phyloP scores from a whole-genome alignment of 1,140 invertebrate genomes.

The Calephelis virginiensis region DNA sequence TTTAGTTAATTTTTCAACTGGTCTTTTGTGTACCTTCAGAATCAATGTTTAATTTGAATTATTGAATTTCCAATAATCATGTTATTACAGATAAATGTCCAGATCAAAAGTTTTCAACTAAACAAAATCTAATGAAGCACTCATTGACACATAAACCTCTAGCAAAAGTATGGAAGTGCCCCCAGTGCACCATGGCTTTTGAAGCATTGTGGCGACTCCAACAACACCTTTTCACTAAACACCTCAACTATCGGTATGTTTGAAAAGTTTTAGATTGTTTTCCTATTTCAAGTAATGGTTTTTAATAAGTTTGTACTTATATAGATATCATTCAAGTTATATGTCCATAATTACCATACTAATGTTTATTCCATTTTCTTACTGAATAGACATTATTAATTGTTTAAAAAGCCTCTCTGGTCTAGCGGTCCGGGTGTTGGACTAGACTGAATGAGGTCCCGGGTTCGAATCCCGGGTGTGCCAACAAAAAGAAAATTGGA shows the following conservation, averaged over 20 bases:
- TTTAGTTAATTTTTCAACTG: too few relatives aligned
- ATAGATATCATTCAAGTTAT: too few relatives aligned
- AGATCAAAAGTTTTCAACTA: constrained; percentile 59
- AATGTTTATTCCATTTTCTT: too few relatives aligned
- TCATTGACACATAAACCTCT: constrained; percentile 59
- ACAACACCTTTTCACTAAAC: constrained; percentile 65
- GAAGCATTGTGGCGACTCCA: constrained; percentile 63
- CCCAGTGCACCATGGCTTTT: constrained; percentile 61
- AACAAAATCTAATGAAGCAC: constrained; percentile 68
- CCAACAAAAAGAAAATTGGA: too few relatives aligned
- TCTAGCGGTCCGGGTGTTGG: too few relatives aligned
- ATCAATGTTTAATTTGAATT: too few relatives aligned
- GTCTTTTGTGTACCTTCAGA: too few relatives aligned
- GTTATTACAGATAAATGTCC: constrained; percentile 60
- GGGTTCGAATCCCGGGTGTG: too few relatives aligned
- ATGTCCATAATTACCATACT: too few relatives aligned
- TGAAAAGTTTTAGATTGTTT: background rate
- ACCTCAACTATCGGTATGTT: constrained; percentile 58
- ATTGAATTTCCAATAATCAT: background rate
- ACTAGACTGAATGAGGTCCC: too few relatives aligned
- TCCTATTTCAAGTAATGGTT: background rate
- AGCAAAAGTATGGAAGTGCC: constrained; percentile 65
- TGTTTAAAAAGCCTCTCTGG: too few relatives aligned
- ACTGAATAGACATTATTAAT: too few relatives aligned
- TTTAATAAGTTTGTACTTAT: background rate